These are phyloP conservation scores for Aramus guarauna DNA, from an alignment of 2,113 vertebrate species.

Conservation along the genomic window DNA sequence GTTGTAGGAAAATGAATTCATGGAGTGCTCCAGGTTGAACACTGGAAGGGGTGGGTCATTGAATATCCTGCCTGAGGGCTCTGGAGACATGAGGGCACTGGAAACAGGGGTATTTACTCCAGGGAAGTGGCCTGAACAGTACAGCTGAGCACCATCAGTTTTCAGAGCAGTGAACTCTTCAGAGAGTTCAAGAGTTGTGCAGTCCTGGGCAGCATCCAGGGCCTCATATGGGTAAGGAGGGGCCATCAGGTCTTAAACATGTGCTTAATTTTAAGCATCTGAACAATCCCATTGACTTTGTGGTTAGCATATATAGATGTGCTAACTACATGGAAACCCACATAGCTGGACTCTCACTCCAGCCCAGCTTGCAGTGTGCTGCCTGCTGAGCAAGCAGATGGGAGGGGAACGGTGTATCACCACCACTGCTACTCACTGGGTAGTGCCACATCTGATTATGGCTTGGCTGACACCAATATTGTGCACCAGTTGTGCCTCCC, in stretches of 20 bases:
- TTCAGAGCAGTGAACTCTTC: background rate
- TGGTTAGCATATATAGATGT: background rate
- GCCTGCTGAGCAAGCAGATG: background rate
- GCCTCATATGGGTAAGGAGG: background rate
- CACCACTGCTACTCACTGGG: background rate
- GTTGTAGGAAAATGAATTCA: background rate
- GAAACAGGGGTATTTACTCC: background rate
- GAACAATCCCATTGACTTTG: background rate
- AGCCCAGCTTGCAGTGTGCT: background rate
- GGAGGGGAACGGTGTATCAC: background rate
- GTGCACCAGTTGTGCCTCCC: background rate
- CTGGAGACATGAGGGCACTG: background rate
- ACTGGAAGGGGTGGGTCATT: background rate
- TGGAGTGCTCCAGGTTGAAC: background rate
- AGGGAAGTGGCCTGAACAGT: background rate
- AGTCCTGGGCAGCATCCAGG: background rate
- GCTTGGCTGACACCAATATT: rapidly evolving
- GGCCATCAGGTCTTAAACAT: background rate
- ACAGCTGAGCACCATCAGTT: background rate
- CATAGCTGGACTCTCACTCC: background rate
- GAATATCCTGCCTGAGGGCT: background rate
- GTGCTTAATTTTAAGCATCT: background rate
- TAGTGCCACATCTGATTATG: background rate
- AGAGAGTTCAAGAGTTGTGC: background rate
- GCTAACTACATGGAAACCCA: background rate